Evolutionary conservation across 1,140 invertebrate genomes (phyloP).

Genomic region (Euwallacea fornicatus): DNA sequence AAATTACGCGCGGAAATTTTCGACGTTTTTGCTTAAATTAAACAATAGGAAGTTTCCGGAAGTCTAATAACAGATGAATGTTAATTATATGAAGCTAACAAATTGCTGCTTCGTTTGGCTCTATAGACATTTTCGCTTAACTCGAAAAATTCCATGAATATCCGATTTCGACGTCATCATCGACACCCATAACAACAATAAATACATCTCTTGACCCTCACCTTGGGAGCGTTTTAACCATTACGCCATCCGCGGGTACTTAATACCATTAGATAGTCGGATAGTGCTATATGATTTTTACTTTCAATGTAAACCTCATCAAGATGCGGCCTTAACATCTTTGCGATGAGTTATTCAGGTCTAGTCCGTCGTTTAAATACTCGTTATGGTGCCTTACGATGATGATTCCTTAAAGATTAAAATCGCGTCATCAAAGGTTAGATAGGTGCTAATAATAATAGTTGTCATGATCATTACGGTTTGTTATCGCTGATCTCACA

Average conservation of each 20-base stretch:
- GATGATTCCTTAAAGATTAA: conserved; percentile 4
- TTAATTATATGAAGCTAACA: too few species aligned
- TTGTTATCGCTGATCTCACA: too few species aligned
- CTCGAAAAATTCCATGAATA: too few species aligned
- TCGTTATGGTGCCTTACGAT: neutral
- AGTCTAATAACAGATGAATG: too few species aligned
- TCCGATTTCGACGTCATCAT: neutral
- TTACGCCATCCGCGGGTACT: conserved; percentile 1
- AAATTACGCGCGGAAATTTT: neutral
- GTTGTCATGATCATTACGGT: too few species aligned
- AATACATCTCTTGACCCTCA: conserved; percentile 6
- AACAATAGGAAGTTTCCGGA: neutral
- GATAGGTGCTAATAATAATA: too few species aligned
- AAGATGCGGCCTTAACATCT: conserved; percentile 4
- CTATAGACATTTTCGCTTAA: too few species aligned
- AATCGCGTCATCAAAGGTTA: conserved; percentile 1
- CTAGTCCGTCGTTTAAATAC: conserved; percentile 15
- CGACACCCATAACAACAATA: neutral
- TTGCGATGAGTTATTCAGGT: conserved; percentile 6
- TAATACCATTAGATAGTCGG: too few species aligned
- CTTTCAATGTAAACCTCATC: conserved; percentile 11
- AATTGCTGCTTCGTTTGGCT: too few species aligned
- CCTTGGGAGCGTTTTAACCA: neutral
- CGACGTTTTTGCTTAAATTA: neutral
- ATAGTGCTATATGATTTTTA: conserved; percentile 5